Evolutionary conservation across 2,797 vertebrate species (phyloP), one percentile per base, ranked within the genome.

Genomic region (Sebastes steindachneri): DNA sequence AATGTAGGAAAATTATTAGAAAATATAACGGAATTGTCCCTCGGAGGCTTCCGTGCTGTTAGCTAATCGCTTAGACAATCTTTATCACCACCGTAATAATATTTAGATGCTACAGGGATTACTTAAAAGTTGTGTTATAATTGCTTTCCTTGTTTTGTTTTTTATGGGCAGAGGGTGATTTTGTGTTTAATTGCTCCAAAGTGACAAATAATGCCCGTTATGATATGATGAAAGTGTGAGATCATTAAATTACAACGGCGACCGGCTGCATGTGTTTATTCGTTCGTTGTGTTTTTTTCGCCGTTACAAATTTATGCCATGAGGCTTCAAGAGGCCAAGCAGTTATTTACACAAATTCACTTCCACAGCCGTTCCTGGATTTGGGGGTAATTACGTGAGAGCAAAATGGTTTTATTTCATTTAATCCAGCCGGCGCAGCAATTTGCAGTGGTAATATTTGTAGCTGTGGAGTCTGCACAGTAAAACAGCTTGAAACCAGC

Each of bases 161-260:
- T 94, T 92, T 93, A 93, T 90, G 87, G 91, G 86, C 89, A 89
- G 90, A 72, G 88, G 90, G 91, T 93, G 94, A 95, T 95, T 95
- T 90, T 95, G 89, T 94, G 88, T 95, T 95, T 96, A 96, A 96
- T 96, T 96, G 95, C 93, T 94, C 94, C 92, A 89, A 95, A 93
- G 94, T 95, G 95, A 95, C 95, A 95, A 93, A 95, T 95, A 95
- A 95, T 92, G 90, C 92, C 89, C 76, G 85, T 92, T 95, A 93
- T 88, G 94, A 95, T 95, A 95, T 95, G 95, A 96, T 96, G 95
- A 95, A 95, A 96, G 94, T 89, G 90, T 91, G 86, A 93, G 94
- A 96, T 96, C 95, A 96, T 96, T 96, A 95, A 96, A 96, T 95
- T 95, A 93, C 91, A 79, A 86, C 67, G n/a, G 91, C 89, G 75